These are phyloP conservation scores for Cololabis saira DNA, from an alignment of 2,113 vertebrate species.

Conservation along the genomic window DNA sequence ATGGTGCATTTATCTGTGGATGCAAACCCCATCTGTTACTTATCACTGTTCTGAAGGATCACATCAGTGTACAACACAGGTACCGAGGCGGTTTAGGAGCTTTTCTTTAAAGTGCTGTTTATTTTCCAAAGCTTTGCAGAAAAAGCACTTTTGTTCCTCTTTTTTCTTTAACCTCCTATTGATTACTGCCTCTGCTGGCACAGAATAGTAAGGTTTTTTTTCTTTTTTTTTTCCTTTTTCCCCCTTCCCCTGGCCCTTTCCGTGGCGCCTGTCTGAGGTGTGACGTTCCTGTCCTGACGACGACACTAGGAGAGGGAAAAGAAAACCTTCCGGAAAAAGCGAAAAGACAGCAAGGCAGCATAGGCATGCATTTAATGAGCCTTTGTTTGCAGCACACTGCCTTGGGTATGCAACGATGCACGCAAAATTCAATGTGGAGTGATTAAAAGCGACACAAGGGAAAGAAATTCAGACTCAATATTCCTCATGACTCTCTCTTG, in stretches of 20 bases:
- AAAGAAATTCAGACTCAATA: conserved; percentile 32
- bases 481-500: conserved; percentile 29
- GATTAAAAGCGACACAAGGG: conserved; percentile 59
- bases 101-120: conserved; percentile 36
- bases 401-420: conserved; percentile 46
- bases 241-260: conserved; percentile 32
- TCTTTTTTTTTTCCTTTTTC: conserved; percentile 28
- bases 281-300: conserved; percentile 59
- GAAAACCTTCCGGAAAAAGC: conserved; percentile 24
- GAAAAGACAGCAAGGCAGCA: conserved; percentile 28
- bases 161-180: conserved; percentile 71
- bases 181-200: conserved; percentile 59
- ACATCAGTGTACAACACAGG: conserved; percentile 20
- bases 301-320: conserved; percentile 21
- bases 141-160: conserved; percentile 37
- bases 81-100: neutral
- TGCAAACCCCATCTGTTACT: neutral
- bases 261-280: conserved; percentile 57
- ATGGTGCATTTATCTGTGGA: neutral
- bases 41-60: neutral
- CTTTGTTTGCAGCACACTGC: conserved; percentile 57
- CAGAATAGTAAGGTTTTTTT: conserved; percentile 38
- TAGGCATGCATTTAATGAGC: conserved; percentile 20
- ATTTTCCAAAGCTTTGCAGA: conserved; percentile 40
- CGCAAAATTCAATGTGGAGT: conserved; percentile 51